phyloP scores from a whole-genome alignment of 2,888 invertebrate genomes.

The Conomelus anceps region DNA sequence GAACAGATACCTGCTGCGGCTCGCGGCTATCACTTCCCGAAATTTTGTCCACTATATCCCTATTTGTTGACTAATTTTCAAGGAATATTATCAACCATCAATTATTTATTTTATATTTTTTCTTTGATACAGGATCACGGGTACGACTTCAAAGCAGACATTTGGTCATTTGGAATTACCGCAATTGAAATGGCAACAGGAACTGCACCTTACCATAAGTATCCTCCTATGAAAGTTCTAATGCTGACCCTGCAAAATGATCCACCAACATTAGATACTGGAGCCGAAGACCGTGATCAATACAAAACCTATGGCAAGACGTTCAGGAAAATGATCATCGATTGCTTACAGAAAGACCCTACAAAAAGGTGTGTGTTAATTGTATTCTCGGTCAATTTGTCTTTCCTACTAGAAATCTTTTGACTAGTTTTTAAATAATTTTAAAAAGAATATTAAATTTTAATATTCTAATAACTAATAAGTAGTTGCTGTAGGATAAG shows the following conservation, averaged over 20 bases:
- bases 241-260: conserved; percentile 98
- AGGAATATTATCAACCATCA: too few species aligned
- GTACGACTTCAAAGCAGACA: conserved; percentile 96
- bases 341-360: conserved; percentile 94
- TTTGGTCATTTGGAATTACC: conserved; percentile 92
- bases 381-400: neutral
- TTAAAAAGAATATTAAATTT: too few species aligned
- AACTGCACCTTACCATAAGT: conserved; percentile 97
- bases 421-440: neutral
- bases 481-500: neutral
- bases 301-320: conserved; percentile 97
- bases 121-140: conserved; percentile 67
- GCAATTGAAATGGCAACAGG: conserved; percentile 98
- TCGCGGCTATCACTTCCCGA: too few species aligned
- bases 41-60: too few species aligned
- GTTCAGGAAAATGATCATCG: conserved; percentile 92
- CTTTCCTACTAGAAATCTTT: neutral
- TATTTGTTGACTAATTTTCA: too few species aligned
- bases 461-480: too few species aligned
- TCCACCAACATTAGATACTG: conserved; percentile 91
- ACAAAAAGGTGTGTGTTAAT: conserved; percentile 57
- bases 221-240: conserved; percentile 97
- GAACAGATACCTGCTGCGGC: too few species aligned
- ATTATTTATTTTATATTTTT: too few species aligned
- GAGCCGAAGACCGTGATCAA: conserved; percentile 93